Evolutionary conservation across 1,140 invertebrate species (phyloP), one percentile per base, ranked within the genome.

Genomic region (Drosophila subpulchrella): DNA sequence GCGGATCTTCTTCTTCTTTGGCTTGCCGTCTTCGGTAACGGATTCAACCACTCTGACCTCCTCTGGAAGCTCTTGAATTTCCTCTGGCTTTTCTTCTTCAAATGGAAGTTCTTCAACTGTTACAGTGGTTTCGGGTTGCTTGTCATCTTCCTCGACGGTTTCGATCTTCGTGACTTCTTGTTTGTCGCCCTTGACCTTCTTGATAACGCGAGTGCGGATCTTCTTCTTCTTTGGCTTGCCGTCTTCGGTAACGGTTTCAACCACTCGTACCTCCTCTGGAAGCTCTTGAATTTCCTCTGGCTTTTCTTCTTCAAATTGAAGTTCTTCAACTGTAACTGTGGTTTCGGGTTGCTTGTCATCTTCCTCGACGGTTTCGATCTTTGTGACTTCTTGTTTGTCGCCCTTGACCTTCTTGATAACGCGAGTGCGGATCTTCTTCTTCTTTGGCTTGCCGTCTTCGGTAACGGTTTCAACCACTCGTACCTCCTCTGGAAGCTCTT

Each of bases 1-100:
- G 12, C 65, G 57, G 30, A 68, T 68, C 57, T 60, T 68, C 39
- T 68, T 68, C 36, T 68, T 61, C 50, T 68, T 68, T 6, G 57
- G 66, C 17, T 53, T 68, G 20, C 66, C 66, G 6, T 70, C 66
- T 55, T 70, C 66, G 3, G 66, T 32, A 0, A 70, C 8, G 0
- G 66, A 34, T 61, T 70, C 66, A 15, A 70, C 41, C 10, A 41
- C 50, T 6, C 50, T 30, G 36, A 51, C 32, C n/a, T 51, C 50
- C 15, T 51, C 50, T 3, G 50, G 50, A 51, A 51, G 50, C 32
- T 51, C 50, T 20, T 51, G 30, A 36, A 51, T 51, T 12, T 51
- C 50, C 17, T 36, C 50, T 4, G 50, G 50, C 2, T 12, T 3
- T 10, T 51, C 50, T 17, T 51, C 50, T 6, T 51, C 32, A 7